phyloP scores from a whole-genome alignment of 2,113 vertebrate genomes.

The Sphaerodactylus townsendi region DNA sequence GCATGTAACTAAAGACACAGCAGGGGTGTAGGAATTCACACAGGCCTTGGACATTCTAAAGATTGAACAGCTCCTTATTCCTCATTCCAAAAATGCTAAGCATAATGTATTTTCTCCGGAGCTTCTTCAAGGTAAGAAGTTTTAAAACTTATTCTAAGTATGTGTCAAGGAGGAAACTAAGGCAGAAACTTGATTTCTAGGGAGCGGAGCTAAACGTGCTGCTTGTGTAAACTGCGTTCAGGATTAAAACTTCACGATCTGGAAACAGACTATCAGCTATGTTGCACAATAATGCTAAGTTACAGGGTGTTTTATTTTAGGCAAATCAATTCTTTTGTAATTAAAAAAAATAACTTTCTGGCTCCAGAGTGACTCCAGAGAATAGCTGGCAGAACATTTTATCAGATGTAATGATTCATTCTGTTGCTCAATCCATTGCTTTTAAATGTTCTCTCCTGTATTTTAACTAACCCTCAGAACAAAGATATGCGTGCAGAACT shows the following conservation, averaged over 20 bases:
- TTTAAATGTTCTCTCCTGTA: not conserved
- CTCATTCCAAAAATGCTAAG: conserved; percentile 78
- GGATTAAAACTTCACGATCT: conserved; percentile 8
- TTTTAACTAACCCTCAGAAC: conserved; percentile 13
- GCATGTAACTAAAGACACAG: conserved; percentile 75
- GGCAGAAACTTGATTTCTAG: conserved; percentile 33
- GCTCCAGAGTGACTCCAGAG: not conserved
- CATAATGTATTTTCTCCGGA: conserved; percentile 82
- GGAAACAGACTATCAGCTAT: conserved; percentile 17
- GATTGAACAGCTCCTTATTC: conserved; percentile 54
- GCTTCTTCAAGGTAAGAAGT: conserved; percentile 86
- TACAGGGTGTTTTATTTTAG: not conserved
- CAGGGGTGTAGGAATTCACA: conserved; percentile 68
- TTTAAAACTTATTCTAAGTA: conserved; percentile 59
- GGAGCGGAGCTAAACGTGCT: conserved; percentile 42
- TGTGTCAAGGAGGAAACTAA: conserved; percentile 29
- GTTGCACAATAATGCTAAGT: conserved; percentile 8
- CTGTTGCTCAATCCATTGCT: not conserved
- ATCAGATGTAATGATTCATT: conserved; percentile 18
- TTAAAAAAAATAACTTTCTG: conserved; percentile 18
- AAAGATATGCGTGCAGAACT: not conserved
- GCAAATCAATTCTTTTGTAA: not conserved
- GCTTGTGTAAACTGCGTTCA: not conserved
- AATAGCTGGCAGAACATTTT: conserved; percentile 24
- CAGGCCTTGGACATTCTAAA: conserved; percentile 61